A percentile compares a stretch with the other conserved stretches of the same genome.
These are phyloP conservation scores for Porites lutea DNA, from an alignment of 64 coral and sea anemone species.

Conservation along the genomic window DNA sequence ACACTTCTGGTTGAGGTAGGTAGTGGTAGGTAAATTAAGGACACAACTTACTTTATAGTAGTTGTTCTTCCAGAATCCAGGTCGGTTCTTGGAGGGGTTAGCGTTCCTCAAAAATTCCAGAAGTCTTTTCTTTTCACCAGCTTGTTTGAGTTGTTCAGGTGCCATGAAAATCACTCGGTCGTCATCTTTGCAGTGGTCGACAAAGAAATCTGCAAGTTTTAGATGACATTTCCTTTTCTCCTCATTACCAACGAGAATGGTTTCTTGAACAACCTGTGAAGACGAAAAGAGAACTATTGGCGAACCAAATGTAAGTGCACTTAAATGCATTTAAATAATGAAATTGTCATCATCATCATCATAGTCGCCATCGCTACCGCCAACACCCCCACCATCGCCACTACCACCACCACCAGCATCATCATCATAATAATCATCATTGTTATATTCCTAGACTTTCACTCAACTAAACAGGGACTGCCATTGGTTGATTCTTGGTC, in stretches of 20 bases:
- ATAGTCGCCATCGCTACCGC: no score
- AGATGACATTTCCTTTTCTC: slow-evolving; percentile 67
- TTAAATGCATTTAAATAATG: no score
- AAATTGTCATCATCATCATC: no score
- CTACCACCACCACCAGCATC: no score
- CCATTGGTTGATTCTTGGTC: no score
- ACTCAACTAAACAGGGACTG: no score
- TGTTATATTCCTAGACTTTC: no score
- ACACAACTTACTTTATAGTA: slow-evolving; percentile 75
- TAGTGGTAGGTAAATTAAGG: not conserved
- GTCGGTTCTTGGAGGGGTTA: slow-evolving; percentile 5
- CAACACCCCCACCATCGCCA: no score
- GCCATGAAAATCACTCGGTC: slow-evolving; percentile 25
- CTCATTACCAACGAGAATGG: slow-evolving; percentile 26
- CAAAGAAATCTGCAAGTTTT: slow-evolving; percentile 67
- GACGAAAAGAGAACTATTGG: not conserved
- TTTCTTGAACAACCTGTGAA: slow-evolving; percentile 67
- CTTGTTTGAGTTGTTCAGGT: slow-evolving; percentile 68
- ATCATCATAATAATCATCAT: no score
- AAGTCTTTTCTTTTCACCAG: slow-evolving; percentile 74
- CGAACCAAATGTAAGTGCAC: no score
- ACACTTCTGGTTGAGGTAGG: not conserved
- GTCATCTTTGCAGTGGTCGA: slow-evolving; percentile 64
- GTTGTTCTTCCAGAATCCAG: slow-evolving; percentile 53
- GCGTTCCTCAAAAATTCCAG: slow-evolving; percentile 77